Evolutionary conservation across 2,113 vertebrate genomes (phyloP), one percentile per base, ranked within the genome.

Genomic region (Prunella fulvescens): DNA sequence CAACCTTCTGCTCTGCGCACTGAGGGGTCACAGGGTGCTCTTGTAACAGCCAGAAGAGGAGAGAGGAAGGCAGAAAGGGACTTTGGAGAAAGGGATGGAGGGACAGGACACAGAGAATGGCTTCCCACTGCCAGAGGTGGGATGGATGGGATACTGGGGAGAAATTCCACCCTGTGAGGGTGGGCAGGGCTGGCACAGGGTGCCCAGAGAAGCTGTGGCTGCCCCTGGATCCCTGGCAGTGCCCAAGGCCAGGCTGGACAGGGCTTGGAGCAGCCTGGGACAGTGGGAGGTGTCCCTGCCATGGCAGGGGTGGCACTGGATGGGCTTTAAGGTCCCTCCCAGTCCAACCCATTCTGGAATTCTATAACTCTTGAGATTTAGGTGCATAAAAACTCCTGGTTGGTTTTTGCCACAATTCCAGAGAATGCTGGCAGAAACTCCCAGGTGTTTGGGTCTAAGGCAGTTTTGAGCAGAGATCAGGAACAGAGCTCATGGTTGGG

Each of bases 91-190:
- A 45, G 19, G 37, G 14, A 0, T 57, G 26, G 53, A 81, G 47
- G 2, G 53, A 29, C 45, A 82, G 12, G 70, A 69, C 24, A 9
- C 4, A 1, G 26, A 61, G 29, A 89, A 25, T 45, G n/a, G 61
- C 16, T 37, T 66, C 53, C 33, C 51, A 74, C 0, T 61, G 47
- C 29, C 70, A 40, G 16, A 35, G n/a, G 44, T 7, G 67, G 61
- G 54, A 0, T 26, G 2, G 39, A 4, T 67, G 87, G 53, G 39
- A 61, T 25, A 9, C 0, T 25, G 39, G 16, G 47, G 0, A 37
- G 42, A 1, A 81, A 64, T 72, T 12, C 0, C 1, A 7, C 28
- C 12, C 53, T 66, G 23, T 0, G 1, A 53, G 45, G 39, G 13
- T 60, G 60, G 11, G 9, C 3, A 81, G 67, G 51, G 7, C 76